Conservation (phyloP, 2,113 vertebrate species). For the Lathamus discolor region DNA sequence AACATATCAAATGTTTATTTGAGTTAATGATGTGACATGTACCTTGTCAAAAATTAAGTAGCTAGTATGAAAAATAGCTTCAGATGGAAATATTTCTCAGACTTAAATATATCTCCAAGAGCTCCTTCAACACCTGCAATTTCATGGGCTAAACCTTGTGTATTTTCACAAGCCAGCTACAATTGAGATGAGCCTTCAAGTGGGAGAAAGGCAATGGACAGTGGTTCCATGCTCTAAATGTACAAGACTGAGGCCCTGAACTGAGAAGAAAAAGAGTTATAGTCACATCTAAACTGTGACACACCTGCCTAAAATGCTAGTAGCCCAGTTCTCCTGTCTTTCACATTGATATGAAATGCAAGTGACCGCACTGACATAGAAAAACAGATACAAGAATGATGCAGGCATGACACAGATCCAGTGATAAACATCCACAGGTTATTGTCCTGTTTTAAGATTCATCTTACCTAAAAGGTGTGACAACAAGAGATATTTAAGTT, state of each 20-base stretch:
- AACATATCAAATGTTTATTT: not conserved
- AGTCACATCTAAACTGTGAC: not conserved
- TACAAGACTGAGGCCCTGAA: not conserved
- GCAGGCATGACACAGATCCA: not conserved
- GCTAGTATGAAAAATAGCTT: not conserved
- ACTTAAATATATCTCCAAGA: not conserved
- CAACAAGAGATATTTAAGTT: not conserved
- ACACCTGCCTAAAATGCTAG: not conserved
- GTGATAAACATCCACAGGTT: not conserved
- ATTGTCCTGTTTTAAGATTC: not conserved
- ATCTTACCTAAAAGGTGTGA: not conserved
- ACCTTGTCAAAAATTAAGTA: not conserved
- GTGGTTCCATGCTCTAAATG: not conserved
- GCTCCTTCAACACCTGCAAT: not conserved
- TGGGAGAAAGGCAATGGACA: not conserved
- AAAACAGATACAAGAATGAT: not conserved
- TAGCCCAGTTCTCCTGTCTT: not conserved
- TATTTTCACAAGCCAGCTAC: not conserved
- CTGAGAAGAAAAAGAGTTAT: not conserved
- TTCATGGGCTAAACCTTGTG: not conserved
- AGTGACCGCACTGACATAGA: not conserved
- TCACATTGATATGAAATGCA: not conserved
- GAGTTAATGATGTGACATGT: not conserved
- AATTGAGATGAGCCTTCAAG: not conserved
- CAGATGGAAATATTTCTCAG: not conserved